Percentiles rank a stretch among this genome's conserved stretches.
Conservation (phyloP, 2,113 vertebrate genomes). For the Aramus guarauna region DNA sequence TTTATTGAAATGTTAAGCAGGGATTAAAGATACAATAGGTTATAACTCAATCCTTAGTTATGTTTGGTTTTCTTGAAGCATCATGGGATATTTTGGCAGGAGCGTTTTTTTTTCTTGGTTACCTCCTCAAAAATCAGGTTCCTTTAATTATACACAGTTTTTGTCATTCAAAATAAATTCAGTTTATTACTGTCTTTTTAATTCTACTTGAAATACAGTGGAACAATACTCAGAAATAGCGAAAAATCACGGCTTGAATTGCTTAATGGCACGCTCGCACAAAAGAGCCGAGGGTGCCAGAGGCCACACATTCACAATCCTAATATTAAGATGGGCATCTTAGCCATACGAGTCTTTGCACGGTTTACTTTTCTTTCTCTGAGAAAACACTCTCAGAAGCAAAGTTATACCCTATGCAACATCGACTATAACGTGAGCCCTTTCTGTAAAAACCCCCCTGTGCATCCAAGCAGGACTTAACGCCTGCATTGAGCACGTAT, state of each 20-base stretch:
- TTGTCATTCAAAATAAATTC: background rate
- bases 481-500: rapidly evolving
- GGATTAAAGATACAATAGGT: conserved; percentile 53
- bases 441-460: too few species aligned
- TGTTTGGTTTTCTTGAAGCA: background rate
- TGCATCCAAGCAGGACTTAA: background rate
- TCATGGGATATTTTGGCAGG: background rate
- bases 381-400: background rate
- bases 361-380: background rate
- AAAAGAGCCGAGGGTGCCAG: background rate
- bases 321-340: background rate
- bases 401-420: background rate
- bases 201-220: background rate
- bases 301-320: background rate
- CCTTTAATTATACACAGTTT: background rate
- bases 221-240: background rate
- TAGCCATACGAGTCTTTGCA: background rate
- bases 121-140: background rate
- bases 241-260: background rate
- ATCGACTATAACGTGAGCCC: rapidly evolving
- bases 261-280: background rate
- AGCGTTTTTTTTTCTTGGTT: background rate
- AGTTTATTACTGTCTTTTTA: background rate
- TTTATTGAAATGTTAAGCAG: conserved; percentile 60
- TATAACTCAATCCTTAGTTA: conserved; percentile 38